phyloP scores from a whole-genome alignment of 2,888 invertebrate genomes.

The Amphipoea lucens region DNA sequence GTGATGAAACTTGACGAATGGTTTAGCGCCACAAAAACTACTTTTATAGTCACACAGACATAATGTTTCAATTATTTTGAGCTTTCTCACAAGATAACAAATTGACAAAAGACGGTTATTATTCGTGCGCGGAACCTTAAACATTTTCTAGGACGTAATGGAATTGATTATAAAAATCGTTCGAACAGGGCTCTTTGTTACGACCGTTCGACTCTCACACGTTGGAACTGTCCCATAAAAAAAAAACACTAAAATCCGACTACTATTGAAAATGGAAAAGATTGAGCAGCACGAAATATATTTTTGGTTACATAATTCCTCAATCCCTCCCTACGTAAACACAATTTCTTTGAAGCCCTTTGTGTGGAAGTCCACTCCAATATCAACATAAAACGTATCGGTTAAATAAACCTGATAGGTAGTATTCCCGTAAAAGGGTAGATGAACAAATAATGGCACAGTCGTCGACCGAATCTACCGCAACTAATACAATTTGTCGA shows the following conservation, averaged over 20 bases:
- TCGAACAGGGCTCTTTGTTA: not conserved
- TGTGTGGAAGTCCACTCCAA: slow-evolving; percentile 10
- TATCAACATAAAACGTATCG: slow-evolving; percentile 21
- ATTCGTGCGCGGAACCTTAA: not conserved
- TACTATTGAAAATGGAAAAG: no score
- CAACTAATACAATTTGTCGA: slow-evolving; percentile 37
- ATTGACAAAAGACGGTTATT: no score
- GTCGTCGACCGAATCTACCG: slow-evolving; percentile 24
- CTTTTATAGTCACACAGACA: not conserved
- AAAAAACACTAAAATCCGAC: not conserved
- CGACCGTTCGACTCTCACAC: not conserved
- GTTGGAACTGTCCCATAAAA: not conserved
- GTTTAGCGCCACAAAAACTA: no score
- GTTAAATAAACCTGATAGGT: slow-evolving; percentile 13
- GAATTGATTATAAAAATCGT: slow-evolving; percentile 6
- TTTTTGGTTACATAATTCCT: not conserved
- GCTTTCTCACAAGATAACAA: no score
- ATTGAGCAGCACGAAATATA: not conserved
- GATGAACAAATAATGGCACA: slow-evolving; percentile 23
- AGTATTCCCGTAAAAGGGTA: slow-evolving; percentile 24
- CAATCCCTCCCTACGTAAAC: not conserved
- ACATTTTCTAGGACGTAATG: not conserved
- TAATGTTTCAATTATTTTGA: not conserved
- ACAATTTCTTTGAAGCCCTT: not conserved
- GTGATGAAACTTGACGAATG: no score